phyloP scores from a whole-genome alignment of 2,797 vertebrate genomes.

The Ispidina lecontei region DNA sequence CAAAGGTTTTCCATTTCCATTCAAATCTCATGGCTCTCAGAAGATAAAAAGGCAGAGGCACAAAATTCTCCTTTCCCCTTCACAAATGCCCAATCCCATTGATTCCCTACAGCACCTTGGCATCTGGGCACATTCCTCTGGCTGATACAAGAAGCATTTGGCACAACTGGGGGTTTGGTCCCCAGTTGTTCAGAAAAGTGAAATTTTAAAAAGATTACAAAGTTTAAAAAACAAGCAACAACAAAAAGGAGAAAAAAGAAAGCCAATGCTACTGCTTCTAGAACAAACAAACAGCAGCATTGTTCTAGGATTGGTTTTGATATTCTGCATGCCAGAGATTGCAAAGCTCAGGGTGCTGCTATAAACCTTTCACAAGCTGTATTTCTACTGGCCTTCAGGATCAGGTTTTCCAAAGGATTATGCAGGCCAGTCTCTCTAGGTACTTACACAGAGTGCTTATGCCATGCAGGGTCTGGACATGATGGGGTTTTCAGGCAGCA shows the following conservation, averaged over 20 bases:
- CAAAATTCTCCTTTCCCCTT: not conserved
- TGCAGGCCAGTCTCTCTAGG: not conserved
- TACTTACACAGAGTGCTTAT: not conserved
- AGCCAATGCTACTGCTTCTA: not conserved
- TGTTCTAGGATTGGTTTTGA: not conserved
- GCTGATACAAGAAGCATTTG: not conserved
- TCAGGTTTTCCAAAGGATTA: constrained; percentile 14
- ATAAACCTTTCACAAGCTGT: not conserved
- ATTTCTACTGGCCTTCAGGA: constrained; percentile 12
- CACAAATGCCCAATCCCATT: not conserved
- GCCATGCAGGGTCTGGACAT: not conserved
- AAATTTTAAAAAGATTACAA: not conserved
- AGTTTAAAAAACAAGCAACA: no score
- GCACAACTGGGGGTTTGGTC: not conserved
- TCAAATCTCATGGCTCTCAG: not conserved
- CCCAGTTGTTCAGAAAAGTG: not conserved
- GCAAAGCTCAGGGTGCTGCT: not conserved
- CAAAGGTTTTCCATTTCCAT: not conserved
- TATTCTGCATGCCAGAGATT: constrained; percentile 11
- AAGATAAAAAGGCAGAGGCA: not conserved
- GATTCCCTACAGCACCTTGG: not conserved
- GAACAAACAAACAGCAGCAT: not conserved
- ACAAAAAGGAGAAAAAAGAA: not conserved
- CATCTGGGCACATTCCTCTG: not conserved
- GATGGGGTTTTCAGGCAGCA: not conserved